Evolutionary conservation across 2,797 vertebrate species (phyloP), one percentile per base, ranked within the genome.

Genomic region (Alectoris magna): DNA sequence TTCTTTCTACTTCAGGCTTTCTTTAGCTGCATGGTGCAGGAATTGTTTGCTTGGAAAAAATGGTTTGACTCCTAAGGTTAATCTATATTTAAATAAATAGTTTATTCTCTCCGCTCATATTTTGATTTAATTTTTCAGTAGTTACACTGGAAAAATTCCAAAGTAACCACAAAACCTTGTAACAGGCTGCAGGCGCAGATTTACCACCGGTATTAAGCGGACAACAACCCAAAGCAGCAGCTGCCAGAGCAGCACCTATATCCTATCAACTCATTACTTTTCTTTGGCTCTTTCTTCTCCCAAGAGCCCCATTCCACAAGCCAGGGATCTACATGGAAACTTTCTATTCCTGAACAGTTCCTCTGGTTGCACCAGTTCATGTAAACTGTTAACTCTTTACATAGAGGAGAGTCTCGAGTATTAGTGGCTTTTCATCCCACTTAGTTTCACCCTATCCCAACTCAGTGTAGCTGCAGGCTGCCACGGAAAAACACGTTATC

Each of bases 41-140:
- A 87, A 21, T 87, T 90, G 36, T 83, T 76, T 89, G 72, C 66
- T 60, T 92, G 69, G 59, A 71, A 10, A 88, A 88, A 91, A 77
- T 10, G 18, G n/a, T 66, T 66, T 62, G 72, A 75, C 59, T 92
- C 43, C 23, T 43, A 55, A 80, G 72, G 75, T 93, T 94, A 94
- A 85, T 83, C 78, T 89, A 75, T 85, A 87, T 94, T 93, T 94
- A 83, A 91, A 90, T 81, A 91, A 95, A 71, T 75, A 63, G 9
- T 2, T 89, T 95, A 89, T 93, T 92, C 66, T 95, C 69, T 87
- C 72, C 72, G 87, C 51, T 93, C 26, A 0, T 84, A 74, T 87
- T 89, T 93, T 76, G 77, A 51, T 85, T 94, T 92, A 55, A 60
- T 87, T 95, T 93, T 87, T 90, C 70, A 87, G 72, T 83, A 93